These are phyloP conservation scores for Trachelus troglodyta DNA, from an alignment of 2,888 invertebrate genomes.

Conservation along the genomic window DNA sequence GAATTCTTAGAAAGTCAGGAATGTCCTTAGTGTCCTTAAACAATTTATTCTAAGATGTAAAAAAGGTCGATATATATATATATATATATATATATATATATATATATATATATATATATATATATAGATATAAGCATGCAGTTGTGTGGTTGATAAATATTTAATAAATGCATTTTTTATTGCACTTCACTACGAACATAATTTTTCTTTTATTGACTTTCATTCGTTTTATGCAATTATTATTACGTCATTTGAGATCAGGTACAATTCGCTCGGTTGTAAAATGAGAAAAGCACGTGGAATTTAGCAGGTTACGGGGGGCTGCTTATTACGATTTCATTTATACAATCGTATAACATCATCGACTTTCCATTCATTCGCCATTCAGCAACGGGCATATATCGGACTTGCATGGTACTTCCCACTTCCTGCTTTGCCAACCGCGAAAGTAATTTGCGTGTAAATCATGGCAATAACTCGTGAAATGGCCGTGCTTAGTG, in stretches of 20 bases:
- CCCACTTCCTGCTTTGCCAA: constrained; percentile 38
- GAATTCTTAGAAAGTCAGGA: not conserved
- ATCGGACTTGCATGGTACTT: constrained; percentile 7
- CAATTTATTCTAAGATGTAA: not conserved
- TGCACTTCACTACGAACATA: not conserved
- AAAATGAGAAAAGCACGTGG: not conserved
- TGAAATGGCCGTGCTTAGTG: not conserved
- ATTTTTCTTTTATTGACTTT: constrained; percentile 25
- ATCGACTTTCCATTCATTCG: constrained; percentile 6
- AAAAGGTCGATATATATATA: not conserved
- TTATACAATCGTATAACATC: not conserved
- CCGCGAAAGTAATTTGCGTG: constrained; percentile 31
- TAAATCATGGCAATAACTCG: not conserved
- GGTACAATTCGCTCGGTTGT: constrained; percentile 5
- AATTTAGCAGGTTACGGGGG: not conserved
- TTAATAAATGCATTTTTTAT: not conserved
- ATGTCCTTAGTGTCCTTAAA: not conserved
- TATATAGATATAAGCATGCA: not conserved
- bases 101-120: not conserved
- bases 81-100: not conserved
- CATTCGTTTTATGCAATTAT: constrained; percentile 26
- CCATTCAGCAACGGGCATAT: not conserved
- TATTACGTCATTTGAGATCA: constrained; percentile 15
- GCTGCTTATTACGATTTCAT: not conserved
- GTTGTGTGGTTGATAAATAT: not conserved